Conservation (phyloP, 2,797 vertebrate species). For the Setipinna tenuifilis region DNA sequence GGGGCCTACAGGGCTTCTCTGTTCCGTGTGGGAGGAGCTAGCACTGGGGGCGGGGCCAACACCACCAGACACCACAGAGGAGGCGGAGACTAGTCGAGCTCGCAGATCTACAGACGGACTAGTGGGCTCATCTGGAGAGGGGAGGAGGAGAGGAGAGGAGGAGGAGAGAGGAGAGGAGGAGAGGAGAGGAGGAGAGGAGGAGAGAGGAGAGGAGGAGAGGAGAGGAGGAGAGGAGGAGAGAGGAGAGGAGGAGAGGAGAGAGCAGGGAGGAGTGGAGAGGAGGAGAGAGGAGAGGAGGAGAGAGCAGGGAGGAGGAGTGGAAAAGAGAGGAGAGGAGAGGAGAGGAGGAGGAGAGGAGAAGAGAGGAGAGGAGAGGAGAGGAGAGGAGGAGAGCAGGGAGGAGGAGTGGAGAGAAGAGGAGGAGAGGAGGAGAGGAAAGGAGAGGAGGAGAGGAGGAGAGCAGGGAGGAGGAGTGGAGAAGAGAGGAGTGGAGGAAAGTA, state of each 20-base stretch:
- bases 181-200: background rate
- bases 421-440: too few species aligned
- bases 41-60: slow-evolving; percentile 87
- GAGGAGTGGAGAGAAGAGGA: too few species aligned
- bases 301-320: background rate
- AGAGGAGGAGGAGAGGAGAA: slow-evolving; percentile 48
- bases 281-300: background rate
- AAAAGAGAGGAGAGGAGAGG: background rate
- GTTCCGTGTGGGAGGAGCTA: slow-evolving; percentile 65
- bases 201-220: background rate
- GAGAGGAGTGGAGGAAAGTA: slow-evolving; percentile 45
- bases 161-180: background rate
- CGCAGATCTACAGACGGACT: slow-evolving; percentile 94
- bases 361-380: too few species aligned
- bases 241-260: background rate
- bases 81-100: slow-evolving; percentile 93
- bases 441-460: too few species aligned
- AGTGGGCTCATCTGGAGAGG: slow-evolving; percentile 90
- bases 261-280: background rate
- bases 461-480: slow-evolving; percentile 26
- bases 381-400: too few species aligned
- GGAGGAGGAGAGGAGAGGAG: slow-evolving; percentile 32
- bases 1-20: slow-evolving; percentile 84
- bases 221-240: background rate
- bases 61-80: slow-evolving; percentile 94